phyloP scores from a whole-genome alignment of 2,888 invertebrate species.

The Petrolisthes manimaculis region DNA sequence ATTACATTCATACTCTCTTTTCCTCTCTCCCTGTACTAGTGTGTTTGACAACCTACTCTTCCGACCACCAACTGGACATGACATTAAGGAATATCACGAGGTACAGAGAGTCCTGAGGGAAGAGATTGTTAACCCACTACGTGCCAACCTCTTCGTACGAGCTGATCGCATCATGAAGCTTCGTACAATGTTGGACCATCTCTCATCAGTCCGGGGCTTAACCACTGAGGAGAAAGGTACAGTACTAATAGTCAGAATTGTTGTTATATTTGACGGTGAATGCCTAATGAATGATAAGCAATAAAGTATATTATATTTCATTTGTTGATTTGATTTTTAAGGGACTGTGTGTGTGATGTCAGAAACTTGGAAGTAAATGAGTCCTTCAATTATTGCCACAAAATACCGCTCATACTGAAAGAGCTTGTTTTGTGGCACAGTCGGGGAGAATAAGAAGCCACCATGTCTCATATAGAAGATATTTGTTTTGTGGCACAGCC shows the following conservation, averaged over 20 bases:
- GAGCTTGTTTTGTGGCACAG: no score
- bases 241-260: slow-evolving; percentile 71
- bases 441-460: no score
- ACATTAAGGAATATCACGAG: slow-evolving; percentile 73
- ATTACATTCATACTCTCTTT: not conserved
- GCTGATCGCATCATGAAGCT: slow-evolving; percentile 97
- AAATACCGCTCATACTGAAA: no score
- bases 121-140: slow-evolving; percentile 95
- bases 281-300: no score
- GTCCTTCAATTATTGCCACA: no score
- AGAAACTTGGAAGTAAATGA: no score
- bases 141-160: slow-evolving; percentile 89
- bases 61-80: slow-evolving; percentile 74
- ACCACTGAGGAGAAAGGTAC: slow-evolving; percentile 91
- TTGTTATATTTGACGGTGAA: no score
- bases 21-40: slow-evolving; percentile 70
- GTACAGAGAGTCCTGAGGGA: slow-evolving; percentile 91
- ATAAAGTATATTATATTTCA: not conserved
- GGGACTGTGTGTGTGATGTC: no score
- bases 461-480: no score
- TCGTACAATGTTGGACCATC: slow-evolving; percentile 85
- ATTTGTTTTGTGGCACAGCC: no score
- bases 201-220: slow-evolving; percentile 91
- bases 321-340: not conserved
- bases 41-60: slow-evolving; percentile 92